Conservation (phyloP, 2,797 vertebrate species). For the Cyclopterus lumpus region DNA sequence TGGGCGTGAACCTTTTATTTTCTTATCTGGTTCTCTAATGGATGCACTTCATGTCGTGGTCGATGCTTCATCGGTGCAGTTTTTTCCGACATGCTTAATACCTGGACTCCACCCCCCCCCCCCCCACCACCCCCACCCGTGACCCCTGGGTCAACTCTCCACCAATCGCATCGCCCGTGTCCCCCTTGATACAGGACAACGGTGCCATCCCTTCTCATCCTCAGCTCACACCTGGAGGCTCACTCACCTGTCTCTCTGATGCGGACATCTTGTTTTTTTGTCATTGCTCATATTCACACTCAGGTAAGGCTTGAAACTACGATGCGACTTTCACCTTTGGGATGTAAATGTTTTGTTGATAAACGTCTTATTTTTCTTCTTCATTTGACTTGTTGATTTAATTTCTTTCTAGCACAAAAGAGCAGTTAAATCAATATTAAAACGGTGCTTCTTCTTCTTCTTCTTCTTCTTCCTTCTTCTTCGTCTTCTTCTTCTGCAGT, state of each 20-base stretch:
- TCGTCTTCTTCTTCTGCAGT: neutral
- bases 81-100: neutral
- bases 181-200: conserved; percentile 40
- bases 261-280: conserved; percentile 28
- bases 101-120: neutral
- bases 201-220: conserved; percentile 21
- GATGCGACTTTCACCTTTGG: neutral
- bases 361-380: neutral
- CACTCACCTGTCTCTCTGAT: conserved; percentile 38
- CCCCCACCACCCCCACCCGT: too few relatives aligned
- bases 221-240: conserved; percentile 33
- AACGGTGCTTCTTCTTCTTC: neutral
- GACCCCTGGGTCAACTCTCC: conserved; percentile 18
- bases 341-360: neutral
- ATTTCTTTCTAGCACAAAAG: neutral
- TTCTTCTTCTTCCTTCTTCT: neutral
- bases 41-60: neutral
- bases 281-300: neutral
- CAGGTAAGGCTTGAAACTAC: conserved; percentile 36
- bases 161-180: conserved; percentile 48
- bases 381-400: neutral
- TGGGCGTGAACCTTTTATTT: neutral
- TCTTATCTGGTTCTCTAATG: neutral
- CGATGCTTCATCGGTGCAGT: neutral
- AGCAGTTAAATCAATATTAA: neutral